Percentiles rank a stretch among this genome's conserved stretches.
Conservation (phyloP, 2,888 invertebrate species). For the Smittia sp. region DNA sequence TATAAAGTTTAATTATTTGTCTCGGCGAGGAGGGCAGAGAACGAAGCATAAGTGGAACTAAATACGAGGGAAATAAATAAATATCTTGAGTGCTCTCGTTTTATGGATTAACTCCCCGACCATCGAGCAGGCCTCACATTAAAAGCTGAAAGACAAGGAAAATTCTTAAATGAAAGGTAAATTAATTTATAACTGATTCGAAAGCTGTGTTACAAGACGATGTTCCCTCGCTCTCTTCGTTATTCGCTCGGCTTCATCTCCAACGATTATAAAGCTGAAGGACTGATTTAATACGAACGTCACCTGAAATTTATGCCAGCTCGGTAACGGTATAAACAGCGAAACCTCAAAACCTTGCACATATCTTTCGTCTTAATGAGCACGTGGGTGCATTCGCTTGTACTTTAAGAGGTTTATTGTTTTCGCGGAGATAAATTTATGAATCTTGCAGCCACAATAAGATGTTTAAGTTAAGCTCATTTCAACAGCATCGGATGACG, state of each 20-base stretch:
- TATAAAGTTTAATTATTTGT: not conserved
- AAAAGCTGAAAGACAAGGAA: not conserved
- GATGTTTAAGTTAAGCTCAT: no score
- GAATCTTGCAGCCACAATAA: no score
- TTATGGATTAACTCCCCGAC: slow-evolving; percentile 18
- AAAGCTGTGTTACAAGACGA: not conserved
- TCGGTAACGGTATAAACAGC: no score
- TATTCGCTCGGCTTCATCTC: no score
- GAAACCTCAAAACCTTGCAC: slow-evolving; percentile 28
- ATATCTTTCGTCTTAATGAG: slow-evolving; percentile 35
- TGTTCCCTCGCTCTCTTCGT: not conserved
- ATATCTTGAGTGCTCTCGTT: slow-evolving; percentile 19
- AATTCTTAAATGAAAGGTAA: slow-evolving; percentile 38
- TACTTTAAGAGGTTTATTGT: not conserved
- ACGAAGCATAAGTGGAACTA: not conserved
- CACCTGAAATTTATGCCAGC: not conserved
- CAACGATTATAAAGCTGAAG: not conserved
- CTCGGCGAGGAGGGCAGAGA: not conserved
- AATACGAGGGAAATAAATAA: not conserved
- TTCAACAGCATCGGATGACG: no score
- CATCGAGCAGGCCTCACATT: not conserved
- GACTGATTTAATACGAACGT: slow-evolving; percentile 13
- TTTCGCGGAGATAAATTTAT: no score
- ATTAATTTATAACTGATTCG: slow-evolving; percentile 40
- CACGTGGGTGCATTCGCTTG: slow-evolving; percentile 35